Conservation (phyloP, 2,888 invertebrate genomes). For the Protula sp. region DNA sequence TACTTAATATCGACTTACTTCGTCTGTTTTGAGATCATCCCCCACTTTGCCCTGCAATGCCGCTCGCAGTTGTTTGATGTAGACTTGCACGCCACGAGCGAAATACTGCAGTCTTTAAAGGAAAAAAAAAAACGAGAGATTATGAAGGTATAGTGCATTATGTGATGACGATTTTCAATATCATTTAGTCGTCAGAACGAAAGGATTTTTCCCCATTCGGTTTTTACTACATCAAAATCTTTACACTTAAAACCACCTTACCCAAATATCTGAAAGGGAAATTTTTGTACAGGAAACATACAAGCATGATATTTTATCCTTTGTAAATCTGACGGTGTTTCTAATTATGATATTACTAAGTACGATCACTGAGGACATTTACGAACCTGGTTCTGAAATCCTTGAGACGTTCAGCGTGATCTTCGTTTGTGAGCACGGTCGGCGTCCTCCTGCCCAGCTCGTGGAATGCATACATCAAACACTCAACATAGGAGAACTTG, state of each 20-base stretch:
- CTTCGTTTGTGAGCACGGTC: conserved; percentile 64
- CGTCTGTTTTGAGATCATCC: conserved; percentile 70
- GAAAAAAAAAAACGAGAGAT: conserved; percentile 40
- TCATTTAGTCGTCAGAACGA: too few relatives aligned
- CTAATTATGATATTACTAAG: too few relatives aligned
- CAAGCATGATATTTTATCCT: too few relatives aligned
- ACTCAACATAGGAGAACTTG: conserved; percentile 89
- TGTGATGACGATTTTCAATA: too few relatives aligned
- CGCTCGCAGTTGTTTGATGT: conserved; percentile 68
- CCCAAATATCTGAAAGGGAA: too few relatives aligned
- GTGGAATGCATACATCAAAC: conserved; percentile 71
- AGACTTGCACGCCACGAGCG: conserved; percentile 84
- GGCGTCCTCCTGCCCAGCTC: conserved; percentile 75
- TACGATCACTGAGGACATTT: too few relatives aligned
- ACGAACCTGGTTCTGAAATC: conserved; percentile 62
- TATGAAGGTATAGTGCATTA: not conserved
- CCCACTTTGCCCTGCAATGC: conserved; percentile 65
- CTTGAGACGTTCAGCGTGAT: conserved; percentile 70
- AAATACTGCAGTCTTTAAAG: conserved; percentile 75
- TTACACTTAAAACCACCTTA: too few relatives aligned
- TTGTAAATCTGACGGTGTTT: too few relatives aligned
- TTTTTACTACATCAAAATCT: too few relatives aligned
- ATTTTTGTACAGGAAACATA: too few relatives aligned
- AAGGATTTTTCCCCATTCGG: too few relatives aligned
- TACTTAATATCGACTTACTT: conserved; percentile 52